Evolutionary conservation across 2,888 invertebrate species (phyloP).

Genomic region (Ectemnius cavifrons): DNA sequence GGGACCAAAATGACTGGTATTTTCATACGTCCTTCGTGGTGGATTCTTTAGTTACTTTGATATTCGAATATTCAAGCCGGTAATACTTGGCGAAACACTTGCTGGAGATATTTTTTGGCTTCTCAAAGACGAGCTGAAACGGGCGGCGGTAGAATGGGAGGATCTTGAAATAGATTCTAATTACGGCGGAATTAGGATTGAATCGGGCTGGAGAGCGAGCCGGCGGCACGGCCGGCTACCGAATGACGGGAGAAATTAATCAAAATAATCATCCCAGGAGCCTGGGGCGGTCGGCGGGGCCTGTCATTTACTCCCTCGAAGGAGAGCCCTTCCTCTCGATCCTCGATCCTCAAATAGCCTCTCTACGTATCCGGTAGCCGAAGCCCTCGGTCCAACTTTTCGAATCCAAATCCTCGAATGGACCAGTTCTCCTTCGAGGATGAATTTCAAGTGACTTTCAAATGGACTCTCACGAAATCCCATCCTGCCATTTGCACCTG

Average conservation of each 20-base stretch:
- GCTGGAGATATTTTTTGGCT: no score
- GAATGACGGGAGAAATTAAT: conserved; percentile 72
- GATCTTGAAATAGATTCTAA: conserved; percentile 35
- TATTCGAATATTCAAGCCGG: no score
- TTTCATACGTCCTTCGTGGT: background rate
- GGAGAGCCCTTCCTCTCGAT: conserved; percentile 56
- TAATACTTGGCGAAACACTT: no score
- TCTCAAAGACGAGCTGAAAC: no score
- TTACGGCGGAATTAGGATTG: conserved; percentile 38
- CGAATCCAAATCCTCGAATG: conserved; percentile 26
- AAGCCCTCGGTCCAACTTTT: conserved; percentile 30
- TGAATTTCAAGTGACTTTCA: conserved; percentile 49
- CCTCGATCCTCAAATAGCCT: conserved; percentile 42
- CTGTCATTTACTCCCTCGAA: conserved; percentile 67
- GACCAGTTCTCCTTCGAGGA: conserved; percentile 21
- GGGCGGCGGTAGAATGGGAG: no score
- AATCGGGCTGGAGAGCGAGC: conserved; percentile 42
- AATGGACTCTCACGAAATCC: no score
- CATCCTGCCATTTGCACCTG: background rate
- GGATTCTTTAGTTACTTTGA: no score
- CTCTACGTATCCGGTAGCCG: conserved; percentile 58
- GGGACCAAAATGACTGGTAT: conserved; percentile 4
- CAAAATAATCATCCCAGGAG: conserved; percentile 69
- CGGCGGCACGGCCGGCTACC: conserved; percentile 66
- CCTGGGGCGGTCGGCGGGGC: conserved; percentile 63